Evolutionary conservation across 1,140 invertebrate genomes (phyloP).

Genomic region (Heliconius eleuchia): DNA sequence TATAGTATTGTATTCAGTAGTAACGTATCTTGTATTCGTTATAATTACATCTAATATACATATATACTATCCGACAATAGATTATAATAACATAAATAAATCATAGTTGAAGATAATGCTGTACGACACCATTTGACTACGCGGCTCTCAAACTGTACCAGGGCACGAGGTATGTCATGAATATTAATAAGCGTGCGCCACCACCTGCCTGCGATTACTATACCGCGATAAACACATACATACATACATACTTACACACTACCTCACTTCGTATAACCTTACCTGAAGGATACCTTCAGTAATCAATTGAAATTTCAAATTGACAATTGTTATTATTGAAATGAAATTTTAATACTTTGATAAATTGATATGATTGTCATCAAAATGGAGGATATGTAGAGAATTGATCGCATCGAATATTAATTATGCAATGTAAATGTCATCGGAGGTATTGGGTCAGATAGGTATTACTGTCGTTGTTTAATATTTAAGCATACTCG

Average conservation of each 20-base stretch:
- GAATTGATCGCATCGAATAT: constrained; percentile 15
- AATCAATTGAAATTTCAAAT: constrained; percentile 13
- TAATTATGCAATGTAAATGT: constrained; percentile 26
- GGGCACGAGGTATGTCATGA: constrained; percentile 57
- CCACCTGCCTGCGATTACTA: constrained; percentile 53
- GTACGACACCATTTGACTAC: constrained; percentile 39
- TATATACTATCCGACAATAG: not conserved
- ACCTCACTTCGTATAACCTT: constrained; percentile 17
- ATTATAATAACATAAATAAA: constrained; percentile 4
- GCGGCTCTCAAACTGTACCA: constrained; percentile 42
- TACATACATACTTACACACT: not conserved
- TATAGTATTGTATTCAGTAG: no score
- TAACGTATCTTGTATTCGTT: not conserved
- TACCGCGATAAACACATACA: constrained; percentile 31
- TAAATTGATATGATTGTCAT: constrained; percentile 27
- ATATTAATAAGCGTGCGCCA: constrained; percentile 69
- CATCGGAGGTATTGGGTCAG: constrained; percentile 18
- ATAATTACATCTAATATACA: not conserved
- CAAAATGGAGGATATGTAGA: constrained; percentile 23
- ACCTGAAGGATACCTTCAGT: not conserved
- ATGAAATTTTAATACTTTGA: constrained; percentile 15
- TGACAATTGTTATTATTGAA: constrained; percentile 7
- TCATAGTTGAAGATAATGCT: constrained; percentile 35
- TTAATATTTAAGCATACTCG: not conserved
- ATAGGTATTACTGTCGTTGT: not conserved